These are phyloP conservation scores for Bradypodion pumilum DNA, from an alignment of 2,797 vertebrate genomes.

Conservation along the genomic window DNA sequence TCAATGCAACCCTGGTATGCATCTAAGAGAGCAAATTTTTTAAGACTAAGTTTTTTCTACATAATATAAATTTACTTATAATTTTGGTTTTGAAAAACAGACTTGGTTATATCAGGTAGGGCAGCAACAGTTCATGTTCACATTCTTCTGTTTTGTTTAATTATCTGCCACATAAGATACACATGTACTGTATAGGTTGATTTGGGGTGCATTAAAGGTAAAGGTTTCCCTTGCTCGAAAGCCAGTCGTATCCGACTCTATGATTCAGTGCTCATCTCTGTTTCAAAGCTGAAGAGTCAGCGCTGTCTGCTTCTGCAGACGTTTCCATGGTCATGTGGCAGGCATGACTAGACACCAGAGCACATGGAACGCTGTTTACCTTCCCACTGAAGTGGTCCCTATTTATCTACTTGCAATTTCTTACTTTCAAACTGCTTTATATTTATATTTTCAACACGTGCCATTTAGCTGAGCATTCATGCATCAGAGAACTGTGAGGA, in stretches of 20 bases:
- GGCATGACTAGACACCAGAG: too few species aligned
- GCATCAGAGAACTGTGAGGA: neutral
- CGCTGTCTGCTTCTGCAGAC: too few species aligned
- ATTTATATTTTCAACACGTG: neutral
- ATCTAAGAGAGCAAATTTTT: neutral
- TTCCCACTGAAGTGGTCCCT: too few species aligned
- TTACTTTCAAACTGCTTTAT: too few species aligned
- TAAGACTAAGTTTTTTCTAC: neutral
- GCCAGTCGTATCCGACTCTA: too few species aligned
- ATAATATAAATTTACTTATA: neutral
- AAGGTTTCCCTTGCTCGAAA: too few species aligned
- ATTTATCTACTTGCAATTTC: too few species aligned
- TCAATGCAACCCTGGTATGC: neutral
- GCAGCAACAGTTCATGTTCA: neutral
- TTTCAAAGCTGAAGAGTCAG: too few species aligned
- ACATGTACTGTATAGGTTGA: neutral
- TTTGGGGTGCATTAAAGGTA: neutral
- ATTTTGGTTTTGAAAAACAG: neutral
- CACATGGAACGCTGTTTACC: too few species aligned
- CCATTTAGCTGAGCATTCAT: neutral
- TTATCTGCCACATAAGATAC: neutral
- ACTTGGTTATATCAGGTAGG: too few species aligned
- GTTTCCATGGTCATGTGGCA: too few species aligned
- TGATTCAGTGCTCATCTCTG: too few species aligned
- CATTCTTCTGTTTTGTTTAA: neutral